phyloP scores from a whole-genome alignment of 2,113 vertebrate genomes.

The Laticauda laticaudata region DNA sequence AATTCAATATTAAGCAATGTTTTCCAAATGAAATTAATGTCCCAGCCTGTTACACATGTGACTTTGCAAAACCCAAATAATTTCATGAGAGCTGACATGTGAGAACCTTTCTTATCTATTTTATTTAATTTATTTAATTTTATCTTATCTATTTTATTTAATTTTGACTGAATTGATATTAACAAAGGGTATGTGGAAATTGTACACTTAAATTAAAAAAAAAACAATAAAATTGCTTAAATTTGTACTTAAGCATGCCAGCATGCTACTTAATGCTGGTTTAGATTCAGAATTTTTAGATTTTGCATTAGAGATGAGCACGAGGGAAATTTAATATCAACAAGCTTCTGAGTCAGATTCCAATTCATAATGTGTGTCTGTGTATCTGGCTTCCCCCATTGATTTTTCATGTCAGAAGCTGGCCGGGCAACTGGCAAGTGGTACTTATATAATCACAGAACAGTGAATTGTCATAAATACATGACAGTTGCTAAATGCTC shows the following conservation, averaged over 20 bases:
- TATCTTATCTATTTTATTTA: not conserved
- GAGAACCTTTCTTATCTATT: not conserved
- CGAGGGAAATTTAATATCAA: not conserved
- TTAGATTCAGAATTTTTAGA: not conserved
- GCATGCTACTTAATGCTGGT: not conserved
- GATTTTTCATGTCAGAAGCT: not conserved
- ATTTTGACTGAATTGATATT: not conserved
- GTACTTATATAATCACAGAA: not conserved
- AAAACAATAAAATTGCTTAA: not conserved
- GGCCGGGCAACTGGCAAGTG: not conserved
- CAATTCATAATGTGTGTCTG: not conserved
- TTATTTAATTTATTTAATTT: not conserved
- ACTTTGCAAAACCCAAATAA: not conserved
- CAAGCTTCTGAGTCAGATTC: not conserved
- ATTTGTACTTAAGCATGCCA: not conserved
- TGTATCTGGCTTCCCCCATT: not conserved
- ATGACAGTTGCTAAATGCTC: not conserved
- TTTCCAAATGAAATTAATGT: constrained; percentile 3
- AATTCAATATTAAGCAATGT: not conserved
- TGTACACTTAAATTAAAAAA: not conserved
- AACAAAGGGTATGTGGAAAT: not conserved
- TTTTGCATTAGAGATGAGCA: not conserved
- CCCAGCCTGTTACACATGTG: not conserved
- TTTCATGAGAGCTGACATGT: not conserved
- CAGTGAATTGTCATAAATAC: not conserved